Evolutionary conservation across 30 jellyfish, hydroid and myxozoan species (phyloP), one percentile per base, ranked within the genome.

Genomic region (Phacellophora camtschatica): DNA sequence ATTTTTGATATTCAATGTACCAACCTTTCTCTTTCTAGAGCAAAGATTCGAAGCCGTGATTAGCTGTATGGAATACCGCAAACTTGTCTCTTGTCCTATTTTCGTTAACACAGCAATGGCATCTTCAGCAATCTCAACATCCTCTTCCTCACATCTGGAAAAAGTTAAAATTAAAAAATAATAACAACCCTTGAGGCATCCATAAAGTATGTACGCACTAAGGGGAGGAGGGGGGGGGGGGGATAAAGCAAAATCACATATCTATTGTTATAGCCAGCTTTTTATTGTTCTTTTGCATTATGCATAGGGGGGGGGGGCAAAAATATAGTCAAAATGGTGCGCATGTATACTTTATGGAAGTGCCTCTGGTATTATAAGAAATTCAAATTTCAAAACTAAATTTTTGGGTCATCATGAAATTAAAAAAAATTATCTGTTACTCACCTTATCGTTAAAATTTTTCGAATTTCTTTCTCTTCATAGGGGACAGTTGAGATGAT

Each of bases 401-500:
- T n/a, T n/a, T n/a, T n/a, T n/a, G n/a, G n/a, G n/a, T n/a, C n/a
- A n/a, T n/a, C n/a, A n/a, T n/a, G n/a, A n/a, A n/a, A n/a, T n/a
- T n/a, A n/a, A n/a, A n/a, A n/a, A n/a, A n/a, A n/a, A n/a, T n/a
- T n/a, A n/a, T n/a, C n/a, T n/a, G n/a, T n/a, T n/a, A n/a, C n/a
- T 27, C 23, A 95, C 97, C 99, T 90, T 56, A 88, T 95, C 16
- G 92, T 74, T 12, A 95, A 86, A 12, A 95, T 95, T 68, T 84
- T 86, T 33, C 88, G 79, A 7, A 85, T 45, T 31, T 89, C 99
- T 57, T 88, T 90, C 58, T 90, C 97, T 34, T 94, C 95, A 56
- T 95, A 95, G 1, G 99, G 99, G 2, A 88, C 62, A 3, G 99
- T 95, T 27, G 97, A 88, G 22, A 95, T 91, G 55, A 95, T 95